Evolutionary conservation across 1,140 invertebrate genomes (phyloP).

Genomic region (Zaprionus kolodkinae): DNA sequence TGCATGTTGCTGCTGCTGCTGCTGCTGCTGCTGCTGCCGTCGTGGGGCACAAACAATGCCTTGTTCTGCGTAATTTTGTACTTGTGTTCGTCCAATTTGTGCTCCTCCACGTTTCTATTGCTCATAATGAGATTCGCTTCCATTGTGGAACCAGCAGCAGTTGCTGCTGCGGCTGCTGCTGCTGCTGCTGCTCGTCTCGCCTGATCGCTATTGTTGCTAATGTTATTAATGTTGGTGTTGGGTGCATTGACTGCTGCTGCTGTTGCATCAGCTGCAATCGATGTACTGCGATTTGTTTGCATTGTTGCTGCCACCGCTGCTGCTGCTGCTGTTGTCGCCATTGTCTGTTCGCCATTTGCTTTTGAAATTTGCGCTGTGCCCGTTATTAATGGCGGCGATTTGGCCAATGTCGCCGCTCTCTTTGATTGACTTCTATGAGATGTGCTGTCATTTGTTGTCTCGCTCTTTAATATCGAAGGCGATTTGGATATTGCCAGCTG

Average conservation of each 20-base stretch:
- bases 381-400: slow-evolving; percentile 68
- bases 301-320: slow-evolving; percentile 24
- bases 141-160: slow-evolving; percentile 36
- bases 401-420: slow-evolving; percentile 54
- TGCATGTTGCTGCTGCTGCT: slow-evolving; percentile 9
- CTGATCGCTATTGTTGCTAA: slow-evolving; percentile 67
- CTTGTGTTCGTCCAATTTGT: slow-evolving; percentile 56
- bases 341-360: slow-evolving; percentile 35
- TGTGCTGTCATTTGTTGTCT: slow-evolving; percentile 69
- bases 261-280: slow-evolving; percentile 27
- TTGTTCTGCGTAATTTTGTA: slow-evolving; percentile 65
- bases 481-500: slow-evolving; percentile 40
- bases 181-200: slow-evolving; percentile 4
- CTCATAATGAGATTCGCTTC: slow-evolving; percentile 77
- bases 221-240: slow-evolving; percentile 71
- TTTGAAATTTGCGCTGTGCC: slow-evolving; percentile 68
- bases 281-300: slow-evolving; percentile 24
- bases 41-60: slow-evolving; percentile 36
- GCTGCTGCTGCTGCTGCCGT: slow-evolving; percentile 8
- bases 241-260: slow-evolving; percentile 26
- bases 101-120: slow-evolving; percentile 70
- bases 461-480: slow-evolving; percentile 69
- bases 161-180: slow-evolving; percentile 4
- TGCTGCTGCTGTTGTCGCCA: slow-evolving; percentile 15
- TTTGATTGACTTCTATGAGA: slow-evolving; percentile 81